Conservation (phyloP, 1,140 invertebrate species). For the Dysdera silvatica region DNA sequence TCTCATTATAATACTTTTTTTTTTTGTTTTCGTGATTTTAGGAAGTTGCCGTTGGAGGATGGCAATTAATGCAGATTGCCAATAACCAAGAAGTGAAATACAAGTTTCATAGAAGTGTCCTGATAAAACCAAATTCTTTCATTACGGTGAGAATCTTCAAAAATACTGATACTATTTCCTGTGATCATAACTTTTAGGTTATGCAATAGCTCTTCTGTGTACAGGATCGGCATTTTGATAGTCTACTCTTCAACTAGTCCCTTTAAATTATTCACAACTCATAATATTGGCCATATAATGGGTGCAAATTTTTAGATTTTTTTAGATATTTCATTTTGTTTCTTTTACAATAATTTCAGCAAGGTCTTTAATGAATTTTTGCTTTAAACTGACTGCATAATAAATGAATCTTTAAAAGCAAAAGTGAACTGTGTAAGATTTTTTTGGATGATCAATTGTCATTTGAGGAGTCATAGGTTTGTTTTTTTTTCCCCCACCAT, state of each 20-base stretch:
- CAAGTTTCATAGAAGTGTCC: conserved; percentile 31
- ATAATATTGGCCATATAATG: not conserved
- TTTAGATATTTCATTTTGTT: too few relatives aligned
- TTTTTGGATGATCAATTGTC: too few relatives aligned
- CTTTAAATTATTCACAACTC: not conserved
- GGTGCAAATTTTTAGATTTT: not conserved
- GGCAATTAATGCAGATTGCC: conserved; percentile 30
- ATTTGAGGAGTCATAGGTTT: too few relatives aligned
- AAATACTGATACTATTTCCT: not conserved
- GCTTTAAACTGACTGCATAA: too few relatives aligned
- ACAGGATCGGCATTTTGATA: not conserved
- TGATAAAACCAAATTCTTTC: conserved; percentile 29
- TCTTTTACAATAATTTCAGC: too few relatives aligned
- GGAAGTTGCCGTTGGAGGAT: conserved; percentile 33
- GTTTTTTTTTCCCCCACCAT: too few relatives aligned
- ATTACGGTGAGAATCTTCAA: conserved; percentile 21
- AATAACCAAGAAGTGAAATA: conserved; percentile 29
- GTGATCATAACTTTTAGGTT: not conserved
- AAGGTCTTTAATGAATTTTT: too few relatives aligned
- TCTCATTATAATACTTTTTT: not conserved
- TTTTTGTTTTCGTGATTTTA: conserved; percentile 3
- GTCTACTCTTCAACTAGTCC: not conserved
- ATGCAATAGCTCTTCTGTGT: not conserved
- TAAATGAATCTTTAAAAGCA: too few relatives aligned
- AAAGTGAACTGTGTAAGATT: too few relatives aligned